Base-by-base conservation (phyloP, 2,113 vertebrate species). In the Nothocercus nigrocapillus region DNA sequence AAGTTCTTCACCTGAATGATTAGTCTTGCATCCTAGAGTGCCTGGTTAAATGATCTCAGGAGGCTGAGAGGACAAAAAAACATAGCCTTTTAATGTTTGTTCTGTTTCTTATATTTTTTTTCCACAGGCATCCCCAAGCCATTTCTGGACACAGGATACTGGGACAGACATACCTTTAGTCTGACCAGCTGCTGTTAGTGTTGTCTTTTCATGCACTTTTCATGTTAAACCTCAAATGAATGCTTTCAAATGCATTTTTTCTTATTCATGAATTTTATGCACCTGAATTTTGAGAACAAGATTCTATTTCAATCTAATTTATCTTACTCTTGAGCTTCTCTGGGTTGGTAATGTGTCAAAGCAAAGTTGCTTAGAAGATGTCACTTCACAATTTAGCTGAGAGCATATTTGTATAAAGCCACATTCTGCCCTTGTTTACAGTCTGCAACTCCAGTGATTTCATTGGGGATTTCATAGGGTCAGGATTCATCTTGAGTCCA, bases 321-420 rank as follows among this genome's bases (percentile, higher is more conserved):
- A 12, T 68, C 38, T 91, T 27, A 44, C 38, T 69, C 44, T 61
- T 77, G 49, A 49, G 40, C 49, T 82, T 86, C 30, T 64, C 63
- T 89, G n/a, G 27, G 34, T 9, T 70, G 51, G 25, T 62, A 70
- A 3, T 64, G 79, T 82, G 58, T 62, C 88, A 91, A 44, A 88
- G 16, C 12, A 6, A 56, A 75, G 24, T 34, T 68, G 4, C 64
- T 75, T 73, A 13, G 30, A 58, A 91, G 66, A 34, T 3, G 0
- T 62, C 16, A 82, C 82, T 90, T 94, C 80, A 69, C 49, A 91
- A 73, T 72, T 90, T 27, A 13, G 32, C 19, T 59, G 27, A 62
- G 49, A 86, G 53, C n/a, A 79, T 1, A 0, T 78, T 67, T 32
- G 8, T 0, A 3, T 70, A 66, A 95, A 94, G 61, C 24, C 34